phyloP scores from a whole-genome alignment of 2,888 invertebrate species.

The Hypomecis punctinalis region DNA sequence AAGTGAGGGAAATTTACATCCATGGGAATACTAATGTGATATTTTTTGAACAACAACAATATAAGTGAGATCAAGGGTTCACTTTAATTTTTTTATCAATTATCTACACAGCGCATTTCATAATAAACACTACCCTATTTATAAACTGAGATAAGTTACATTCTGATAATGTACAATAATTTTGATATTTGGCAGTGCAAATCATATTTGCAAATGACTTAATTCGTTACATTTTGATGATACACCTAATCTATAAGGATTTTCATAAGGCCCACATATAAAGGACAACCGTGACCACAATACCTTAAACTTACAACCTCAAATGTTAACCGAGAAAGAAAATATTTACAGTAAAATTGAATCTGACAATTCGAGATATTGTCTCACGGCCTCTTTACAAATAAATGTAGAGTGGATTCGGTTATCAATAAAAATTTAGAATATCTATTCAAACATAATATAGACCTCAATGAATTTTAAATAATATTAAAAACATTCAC shows the following conservation, averaged over 20 bases:
- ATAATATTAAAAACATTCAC: conserved; percentile 80
- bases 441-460: conserved; percentile 39
- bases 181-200: conserved; percentile 46
- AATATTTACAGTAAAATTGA: conserved; percentile 20
- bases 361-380: conserved; percentile 10
- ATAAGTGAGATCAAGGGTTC: conserved; percentile 75
- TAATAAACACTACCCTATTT: conserved; percentile 36
- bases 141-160: conserved; percentile 40
- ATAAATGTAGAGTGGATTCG: neutral
- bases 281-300: neutral
- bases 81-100: conserved; percentile 58
- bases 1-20: conserved; percentile 60
- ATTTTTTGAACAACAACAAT: conserved; percentile 61
- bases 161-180: conserved; percentile 25
- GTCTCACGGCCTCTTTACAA: conserved; percentile 1
- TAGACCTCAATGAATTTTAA: conserved; percentile 59
- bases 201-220: conserved; percentile 42
- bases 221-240: conserved; percentile 15
- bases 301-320: conserved; percentile 4
- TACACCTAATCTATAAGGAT: conserved; percentile 8
- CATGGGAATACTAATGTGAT: conserved; percentile 38
- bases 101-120: conserved; percentile 44
- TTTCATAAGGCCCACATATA: conserved; percentile 9
- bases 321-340: conserved; percentile 7
- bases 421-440: conserved; percentile 21